These are phyloP conservation scores for Diabrotica balteata DNA, from an alignment of 2,888 invertebrate genomes.

Conservation along the genomic window DNA sequence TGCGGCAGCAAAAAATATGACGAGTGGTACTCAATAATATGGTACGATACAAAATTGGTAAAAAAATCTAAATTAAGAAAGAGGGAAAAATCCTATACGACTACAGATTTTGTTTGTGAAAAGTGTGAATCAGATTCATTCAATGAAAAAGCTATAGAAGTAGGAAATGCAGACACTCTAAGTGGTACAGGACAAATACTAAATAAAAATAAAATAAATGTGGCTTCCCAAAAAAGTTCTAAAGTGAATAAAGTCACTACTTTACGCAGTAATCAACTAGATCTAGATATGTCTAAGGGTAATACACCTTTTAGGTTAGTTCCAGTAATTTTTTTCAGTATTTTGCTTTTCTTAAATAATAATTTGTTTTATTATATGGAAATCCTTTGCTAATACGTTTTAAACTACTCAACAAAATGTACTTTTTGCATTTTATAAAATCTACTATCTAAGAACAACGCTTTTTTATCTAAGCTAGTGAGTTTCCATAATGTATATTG, in stretches of 20 bases:
- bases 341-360: too few species aligned
- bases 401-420: too few species aligned
- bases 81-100: not conserved
- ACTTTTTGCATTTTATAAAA: too few species aligned
- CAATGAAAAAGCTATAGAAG: not conserved
- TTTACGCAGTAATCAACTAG: too few species aligned
- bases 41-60: slow-evolving; percentile 63
- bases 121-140: not conserved
- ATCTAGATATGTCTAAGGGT: slow-evolving; percentile 48
- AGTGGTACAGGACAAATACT: not conserved
- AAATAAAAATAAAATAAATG: not conserved
- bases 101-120: slow-evolving; percentile 4
- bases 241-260: too few species aligned
- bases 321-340: too few species aligned
- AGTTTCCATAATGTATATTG: too few species aligned
- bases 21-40: slow-evolving; percentile 70
- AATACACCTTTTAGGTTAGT: slow-evolving; percentile 64
- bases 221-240: too few species aligned
- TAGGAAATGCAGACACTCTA: not conserved
- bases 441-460: too few species aligned
- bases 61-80: slow-evolving; percentile 18
- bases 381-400: too few species aligned
- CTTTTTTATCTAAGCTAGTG: too few species aligned
- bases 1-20: slow-evolving; percentile 68
- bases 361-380: too few species aligned